Base-by-base conservation (phyloP, 2,888 invertebrate genomes). In the Caenorhabditis afra region DNA sequence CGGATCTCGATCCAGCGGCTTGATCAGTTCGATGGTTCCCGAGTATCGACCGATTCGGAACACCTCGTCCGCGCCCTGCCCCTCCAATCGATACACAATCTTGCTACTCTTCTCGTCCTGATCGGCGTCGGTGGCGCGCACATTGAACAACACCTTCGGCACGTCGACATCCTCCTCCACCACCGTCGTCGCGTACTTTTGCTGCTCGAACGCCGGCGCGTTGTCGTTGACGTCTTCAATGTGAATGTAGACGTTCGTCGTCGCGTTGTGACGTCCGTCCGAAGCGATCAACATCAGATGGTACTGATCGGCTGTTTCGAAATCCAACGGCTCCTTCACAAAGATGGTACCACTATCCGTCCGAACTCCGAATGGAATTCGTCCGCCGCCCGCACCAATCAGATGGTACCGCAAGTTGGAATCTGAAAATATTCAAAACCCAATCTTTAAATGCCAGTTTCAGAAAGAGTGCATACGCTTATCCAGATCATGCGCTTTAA, bases 231-330 rank as follows among this genome's bases (percentile, higher is more conserved):
- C 90, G 74, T 91, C 91, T n/a, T 88, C 85, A 4, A 81, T 78
- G 20, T 82, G 77, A 45, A 85, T 94, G 10, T 95, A 95, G 0
- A 95, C 94, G 87, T 95, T 95, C 1, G 95, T 95, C 7, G 94
- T 93, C 23, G 95, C 92, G 14, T 94, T 93, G 73, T 93, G 92
- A 76, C 92, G 91, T 91, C 93, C 91, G 83, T 93, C 93, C 0
- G 93, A 93, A 0, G 95, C 95, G 8, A 95, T 94, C 0, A 95
- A 94, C 91, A 95, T 95, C 87, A 96, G 95, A 80, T 94, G 94
- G 88, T 94, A 96, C 44, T 80, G 78, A 47, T 83, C 71, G 11
- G 81, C 53, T 11, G 79, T 66, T 70, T 90, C 90, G 55, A 76
- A 90, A 59, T 90, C 90, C 41, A 90, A 70, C 16, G 85, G 85